Conservation (phyloP, 2,888 invertebrate species). For the Imbricaverruca yamaguchii region DNA sequence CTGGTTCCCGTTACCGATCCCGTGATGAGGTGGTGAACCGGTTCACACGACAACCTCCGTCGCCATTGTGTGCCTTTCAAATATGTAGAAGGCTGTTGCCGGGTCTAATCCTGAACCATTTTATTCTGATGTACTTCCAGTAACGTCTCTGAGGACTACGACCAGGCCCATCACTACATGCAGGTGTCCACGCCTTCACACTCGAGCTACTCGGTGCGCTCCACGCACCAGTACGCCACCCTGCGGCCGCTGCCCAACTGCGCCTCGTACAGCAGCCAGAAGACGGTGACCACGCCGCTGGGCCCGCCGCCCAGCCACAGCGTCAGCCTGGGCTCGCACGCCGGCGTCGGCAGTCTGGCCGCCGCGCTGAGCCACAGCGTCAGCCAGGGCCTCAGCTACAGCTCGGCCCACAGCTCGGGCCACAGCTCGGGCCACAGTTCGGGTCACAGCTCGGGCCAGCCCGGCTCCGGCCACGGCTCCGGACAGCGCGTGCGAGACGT, state of each 20-base stretch:
- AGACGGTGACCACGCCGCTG: constrained; percentile 68
- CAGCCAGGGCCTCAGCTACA: background rate
- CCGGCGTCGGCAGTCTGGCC: background rate
- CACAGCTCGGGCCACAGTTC: constrained; percentile 2
- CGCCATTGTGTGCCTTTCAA: too few species aligned
- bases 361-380: background rate
- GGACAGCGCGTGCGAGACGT: background rate
- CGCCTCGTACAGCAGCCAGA: constrained; percentile 69
- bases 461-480: background rate
- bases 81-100: too few species aligned
- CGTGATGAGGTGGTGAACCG: too few species aligned
- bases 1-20: too few species aligned
- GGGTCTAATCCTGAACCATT: too few species aligned
- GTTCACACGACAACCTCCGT: too few species aligned
- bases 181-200: background rate
- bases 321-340: constrained; percentile 6
- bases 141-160: background rate
- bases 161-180: background rate
- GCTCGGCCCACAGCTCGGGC: too few species aligned
- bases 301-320: constrained; percentile 45
- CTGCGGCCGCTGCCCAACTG: constrained; percentile 57
- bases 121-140: background rate
- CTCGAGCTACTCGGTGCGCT: constrained; percentile 2
- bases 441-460: background rate
- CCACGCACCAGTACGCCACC: constrained; percentile 38